A percentile compares a stretch with the other conserved stretches of the same genome.
Conservation (phyloP, 2,113 vertebrate species). For the Ammodytes dubius region DNA sequence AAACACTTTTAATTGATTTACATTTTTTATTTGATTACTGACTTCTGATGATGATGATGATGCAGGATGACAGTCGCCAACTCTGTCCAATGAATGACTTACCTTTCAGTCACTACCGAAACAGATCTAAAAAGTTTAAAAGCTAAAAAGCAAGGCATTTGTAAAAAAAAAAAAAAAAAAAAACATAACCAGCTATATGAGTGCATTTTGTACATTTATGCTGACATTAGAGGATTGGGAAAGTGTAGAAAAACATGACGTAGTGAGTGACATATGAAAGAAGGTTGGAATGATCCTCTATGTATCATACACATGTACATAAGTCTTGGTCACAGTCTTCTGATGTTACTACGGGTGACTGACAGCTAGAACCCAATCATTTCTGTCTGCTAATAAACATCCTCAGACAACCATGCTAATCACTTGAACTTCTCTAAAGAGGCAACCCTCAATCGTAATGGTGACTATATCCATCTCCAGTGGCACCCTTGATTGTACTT, state of each 20-base stretch:
- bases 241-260: slow-evolving; percentile 12
- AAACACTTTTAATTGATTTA: too few species aligned
- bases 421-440: slow-evolving; percentile 8
- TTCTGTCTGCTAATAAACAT: slow-evolving; percentile 22
- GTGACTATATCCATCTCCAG: slow-evolving; percentile 36
- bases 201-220: neutral
- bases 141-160: neutral
- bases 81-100: neutral
- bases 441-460: slow-evolving; percentile 37
- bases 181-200: neutral
- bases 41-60: neutral
- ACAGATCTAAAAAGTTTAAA: neutral
- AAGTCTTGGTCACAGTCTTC: slow-evolving; percentile 20
- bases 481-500: slow-evolving; percentile 24
- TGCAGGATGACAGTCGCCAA: neutral
- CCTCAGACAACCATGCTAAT: slow-evolving; percentile 20
- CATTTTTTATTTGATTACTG: neutral
- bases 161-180: too few species aligned
- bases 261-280: slow-evolving; percentile 9
- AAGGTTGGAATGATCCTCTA: neutral
- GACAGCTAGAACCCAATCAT: slow-evolving; percentile 27
- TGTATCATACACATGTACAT: neutral
- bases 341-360: slow-evolving; percentile 24
- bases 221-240: slow-evolving; percentile 19
- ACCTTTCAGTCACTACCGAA: neutral